Base-by-base conservation (phyloP, 2,888 invertebrate genomes). In the Himalopsyche tibetana region DNA sequence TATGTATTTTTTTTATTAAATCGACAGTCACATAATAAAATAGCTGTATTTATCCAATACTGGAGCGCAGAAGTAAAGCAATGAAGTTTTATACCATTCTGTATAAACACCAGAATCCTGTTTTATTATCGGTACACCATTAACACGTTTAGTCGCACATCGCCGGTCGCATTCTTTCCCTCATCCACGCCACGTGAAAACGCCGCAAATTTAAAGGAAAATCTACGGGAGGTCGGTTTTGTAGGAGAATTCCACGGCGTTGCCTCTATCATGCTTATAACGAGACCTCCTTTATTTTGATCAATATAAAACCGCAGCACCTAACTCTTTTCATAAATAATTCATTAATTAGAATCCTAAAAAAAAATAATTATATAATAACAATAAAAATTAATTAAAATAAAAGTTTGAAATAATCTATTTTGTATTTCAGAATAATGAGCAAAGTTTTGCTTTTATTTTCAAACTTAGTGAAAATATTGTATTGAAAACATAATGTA, bases 41-140 rank as follows among this genome's bases (percentile, higher is more conserved):
- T 42, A 6, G 45, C 2, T 45, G 9, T 45, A 9, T 45, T 45
- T 45, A 45, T 0, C 6, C 2, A 45, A 45, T 45, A 45, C 40
- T 40, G 40, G 45, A 9, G 8, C 2, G 8, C 8, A 6, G 42
- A 42, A 42, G 42, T 42, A 2, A 51, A 15, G 51, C 51, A 3
- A 15, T 15, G 51, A 51, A 15, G 15, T 38, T 74, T 36, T 74
- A 38, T 15, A 28, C 12, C 74, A 74, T 74, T 38, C 74, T 12
- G 74, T 74, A 63, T 19, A 36, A 74, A 74, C 38, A 74, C 2
- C 74, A 74, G 38, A 36, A 36, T 15, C 36, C 36, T 74, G 15
- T 74, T 74, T 74, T 74, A 74, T 74, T 74, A 74, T 74, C 74
- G 74, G 74, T 74, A 74, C 36, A 74, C 74, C 74, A 74, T 74